phyloP scores from a whole-genome alignment of 92 coral and sea anemone genomes.

The Epizoanthus ramosus region DNA sequence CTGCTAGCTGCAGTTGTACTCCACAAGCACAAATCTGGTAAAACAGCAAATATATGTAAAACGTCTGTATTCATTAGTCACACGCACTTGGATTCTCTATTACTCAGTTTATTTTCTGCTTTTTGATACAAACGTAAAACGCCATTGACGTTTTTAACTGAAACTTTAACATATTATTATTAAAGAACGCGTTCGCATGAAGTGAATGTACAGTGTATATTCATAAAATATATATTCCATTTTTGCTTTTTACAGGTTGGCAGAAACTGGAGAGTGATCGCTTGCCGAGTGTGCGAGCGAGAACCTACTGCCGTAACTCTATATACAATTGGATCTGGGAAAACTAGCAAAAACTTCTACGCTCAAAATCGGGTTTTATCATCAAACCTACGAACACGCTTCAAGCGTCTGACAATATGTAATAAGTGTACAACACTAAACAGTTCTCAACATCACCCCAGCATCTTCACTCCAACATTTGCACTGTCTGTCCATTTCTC shows the following conservation, averaged over 20 bases:
- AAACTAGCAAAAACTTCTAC: constrained; percentile 2
- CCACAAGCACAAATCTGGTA: too few species aligned
- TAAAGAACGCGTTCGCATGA: constrained; percentile 55
- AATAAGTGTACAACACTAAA: constrained; percentile 19
- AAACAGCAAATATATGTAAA: too few species aligned
- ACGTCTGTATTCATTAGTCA: neutral
- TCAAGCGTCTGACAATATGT: neutral
- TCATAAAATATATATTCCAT: constrained; percentile 73
- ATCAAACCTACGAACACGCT: constrained; percentile 25
- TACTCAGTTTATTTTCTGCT: constrained; percentile 31
- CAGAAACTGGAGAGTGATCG: neutral
- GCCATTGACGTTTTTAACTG: constrained; percentile 29
- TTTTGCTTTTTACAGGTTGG: constrained; percentile 34
- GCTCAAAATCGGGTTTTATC: neutral
- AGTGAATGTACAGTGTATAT: constrained; percentile 53
- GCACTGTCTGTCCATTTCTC: constrained; percentile 11
- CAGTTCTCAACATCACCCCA: constrained; percentile 9
- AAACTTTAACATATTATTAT: constrained; percentile 16
- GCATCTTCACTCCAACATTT: neutral
- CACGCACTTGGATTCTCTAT: neutral
- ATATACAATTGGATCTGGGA: constrained; percentile 30
- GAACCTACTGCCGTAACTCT: constrained; percentile 26
- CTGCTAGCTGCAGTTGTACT: too few species aligned
- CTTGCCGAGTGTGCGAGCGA: constrained; percentile 15
- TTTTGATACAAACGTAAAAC: constrained; percentile 40